Evolutionary conservation across 2,113 vertebrate species (phyloP), one percentile per base, ranked within the genome.

Genomic region (Pluvialis apricaria): DNA sequence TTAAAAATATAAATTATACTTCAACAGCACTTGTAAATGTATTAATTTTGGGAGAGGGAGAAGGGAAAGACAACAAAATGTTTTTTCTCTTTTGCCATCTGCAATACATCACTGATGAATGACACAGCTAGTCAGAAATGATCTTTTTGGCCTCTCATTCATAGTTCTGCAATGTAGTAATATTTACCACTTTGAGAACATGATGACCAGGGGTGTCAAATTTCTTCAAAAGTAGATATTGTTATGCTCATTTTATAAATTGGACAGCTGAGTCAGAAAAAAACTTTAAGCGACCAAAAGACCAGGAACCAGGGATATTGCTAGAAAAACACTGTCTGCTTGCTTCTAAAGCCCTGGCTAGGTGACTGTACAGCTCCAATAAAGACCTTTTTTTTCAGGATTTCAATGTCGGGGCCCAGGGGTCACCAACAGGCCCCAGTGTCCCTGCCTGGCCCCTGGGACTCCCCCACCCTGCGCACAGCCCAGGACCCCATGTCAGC

Each of bases 1-100:
- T 88, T 90, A 92, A 88, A 92, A 87, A 79, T 76, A 38, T 51
- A 79, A 95, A 92, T 87, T 86, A 34, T 55, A 71, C 90, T 91
- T 94, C 86, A 94, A 69, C 71, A 90, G 31, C 51, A 88, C 82
- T 77, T 95, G 38, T 92, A 94, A 84, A 93, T 55, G 60, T 68
- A 95, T 61, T 96, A 60, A 91, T 88, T 94, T 95, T 14, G 42
- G 25, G 55, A 91, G 57, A 71, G 14, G 18, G 38, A 86, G 29
- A 84, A 88, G 26, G 5, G 60, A 88, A 83, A 85, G 60, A 54
- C 36, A 82, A 60, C 29, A 80, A 36, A 44, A 34, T 55, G 11
- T 38, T 86, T 79, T 91, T 75, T n/a, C 3, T 72, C 25, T 45
- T 93, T 92, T 28, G 86, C 36, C 29, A 18, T 66, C 49, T 77